Evolutionary conservation across 2,888 invertebrate species (phyloP), one percentile per base, ranked within the genome.

Genomic region (Ephialtes manifestator): DNA sequence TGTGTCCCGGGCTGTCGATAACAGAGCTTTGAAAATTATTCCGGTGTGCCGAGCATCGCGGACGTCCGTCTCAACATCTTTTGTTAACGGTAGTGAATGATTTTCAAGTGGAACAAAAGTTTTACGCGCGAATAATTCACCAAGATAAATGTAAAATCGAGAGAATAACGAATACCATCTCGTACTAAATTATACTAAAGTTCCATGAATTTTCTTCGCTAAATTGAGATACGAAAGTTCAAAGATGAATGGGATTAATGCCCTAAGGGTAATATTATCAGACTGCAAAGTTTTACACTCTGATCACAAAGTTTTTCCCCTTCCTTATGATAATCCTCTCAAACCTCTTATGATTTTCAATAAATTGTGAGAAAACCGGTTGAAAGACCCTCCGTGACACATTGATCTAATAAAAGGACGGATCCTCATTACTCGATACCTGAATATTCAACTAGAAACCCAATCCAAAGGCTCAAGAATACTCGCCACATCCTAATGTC

Each of bases 11-110:
- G 67, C 58, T 77, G 72, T 68, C 65, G 58, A 77, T 72, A 67
- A 35, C 82, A 67, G 48, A 31, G 43, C 31, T 82, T 72, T 71
- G 46, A 65, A 77, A 58, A 83, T 78, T 65, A 72, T 72, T 83
- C 35, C 70, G 15, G 65, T 55, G 20, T 39, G 43, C 24, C 55
- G 48, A 24, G 65, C 35, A 39, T 58, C 58, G 48, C 31, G 28
- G 18, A 72, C 67, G 67, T 77, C 39, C 28, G 72, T 35, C n/a
- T 48, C 43, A 48, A 43, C 51, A 83, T 58, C 20, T 58, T 72
- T 68, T 46, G n/a, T 72, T 67, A 20, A 11, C 2, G 58, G 13
- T 28, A 28, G 58, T 28, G 58, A 58, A 24, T 13, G 2, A 55
- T 58, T 28, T 55, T 55, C 4, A 58, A 28, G 24, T 24, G 20